Conservation (phyloP, 92 coral and sea anemone species). For the Paragorgia papillata region DNA sequence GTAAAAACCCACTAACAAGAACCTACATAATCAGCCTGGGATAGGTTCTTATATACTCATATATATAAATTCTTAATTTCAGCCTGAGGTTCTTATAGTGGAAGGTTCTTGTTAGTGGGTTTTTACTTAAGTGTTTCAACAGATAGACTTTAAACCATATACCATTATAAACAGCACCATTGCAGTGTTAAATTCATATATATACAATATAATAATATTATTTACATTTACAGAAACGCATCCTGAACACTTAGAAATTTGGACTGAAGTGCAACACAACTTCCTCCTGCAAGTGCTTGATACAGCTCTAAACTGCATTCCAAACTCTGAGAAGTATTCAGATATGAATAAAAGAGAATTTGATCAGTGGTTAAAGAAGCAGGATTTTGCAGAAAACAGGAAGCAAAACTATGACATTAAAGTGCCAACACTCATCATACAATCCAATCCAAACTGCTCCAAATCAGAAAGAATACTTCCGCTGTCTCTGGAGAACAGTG, state of each 20-base stretch:
- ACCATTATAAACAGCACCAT: background rate
- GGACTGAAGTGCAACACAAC: conserved; percentile 48
- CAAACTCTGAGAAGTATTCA: conserved; percentile 13
- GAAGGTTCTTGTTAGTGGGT: no score
- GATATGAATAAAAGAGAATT: conserved; percentile 38
- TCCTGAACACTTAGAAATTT: conserved; percentile 21
- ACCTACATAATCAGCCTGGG: no score
- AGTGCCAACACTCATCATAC: conserved; percentile 4
- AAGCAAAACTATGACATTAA: conserved; percentile 20
- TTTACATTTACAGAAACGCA: conserved; percentile 14
- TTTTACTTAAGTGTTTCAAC: no score
- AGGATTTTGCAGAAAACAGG: background rate
- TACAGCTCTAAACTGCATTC: conserved; percentile 44
- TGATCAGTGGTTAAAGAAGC: conserved; percentile 34
- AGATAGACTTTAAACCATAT: background rate
- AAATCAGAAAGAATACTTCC: conserved; percentile 61
- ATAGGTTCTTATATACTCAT: no score
- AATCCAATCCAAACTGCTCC: conserved; percentile 14
- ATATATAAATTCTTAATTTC: no score
- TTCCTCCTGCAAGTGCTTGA: conserved; percentile 42
- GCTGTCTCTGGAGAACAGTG: conserved; percentile 55
- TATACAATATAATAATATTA: background rate
- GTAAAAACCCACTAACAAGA: no score
- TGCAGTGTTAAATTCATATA: background rate
- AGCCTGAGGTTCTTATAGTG: no score